Percentiles rank a stretch among this genome's conserved stretches.
Evolutionary conservation across 2,113 vertebrate species (phyloP).

Genomic region (Vidua chalybeata): DNA sequence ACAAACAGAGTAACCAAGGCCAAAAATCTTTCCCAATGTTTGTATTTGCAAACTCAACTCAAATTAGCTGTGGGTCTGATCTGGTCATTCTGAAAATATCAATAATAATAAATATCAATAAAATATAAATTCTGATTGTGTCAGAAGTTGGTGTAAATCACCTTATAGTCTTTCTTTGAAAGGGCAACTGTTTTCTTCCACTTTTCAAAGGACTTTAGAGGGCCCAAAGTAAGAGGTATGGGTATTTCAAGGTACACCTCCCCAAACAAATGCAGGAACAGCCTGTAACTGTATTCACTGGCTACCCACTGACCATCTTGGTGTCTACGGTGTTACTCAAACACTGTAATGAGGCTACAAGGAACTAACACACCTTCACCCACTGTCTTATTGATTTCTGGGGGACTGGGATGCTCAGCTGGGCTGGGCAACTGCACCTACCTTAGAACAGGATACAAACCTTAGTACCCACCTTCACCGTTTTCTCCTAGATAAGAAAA

Average conservation of each 20-base stretch:
- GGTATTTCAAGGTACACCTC: neutral
- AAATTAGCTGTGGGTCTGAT: neutral
- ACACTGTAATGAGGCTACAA: neutral
- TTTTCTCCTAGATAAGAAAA: neutral
- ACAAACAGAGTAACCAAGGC: neutral
- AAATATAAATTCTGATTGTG: neutral
- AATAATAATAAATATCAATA: neutral
- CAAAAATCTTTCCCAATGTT: neutral
- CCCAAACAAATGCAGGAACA: neutral
- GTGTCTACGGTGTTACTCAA: rapidly evolving
- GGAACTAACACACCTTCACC: neutral
- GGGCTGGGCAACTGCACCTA: neutral
- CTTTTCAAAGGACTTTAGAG: neutral
- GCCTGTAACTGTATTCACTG: neutral
- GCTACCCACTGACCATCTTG: neutral
- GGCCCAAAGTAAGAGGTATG: neutral
- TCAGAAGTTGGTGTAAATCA: neutral
- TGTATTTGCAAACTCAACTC: neutral
- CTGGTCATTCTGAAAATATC: neutral
- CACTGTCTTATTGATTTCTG: neutral
- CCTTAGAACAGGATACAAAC: neutral
- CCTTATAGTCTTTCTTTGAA: neutral
- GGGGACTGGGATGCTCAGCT: neutral
- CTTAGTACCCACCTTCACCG: neutral
- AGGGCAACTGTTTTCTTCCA: neutral